Conservation (phyloP, 2,888 invertebrate species). For the Caenorhabditis virilis region DNA sequence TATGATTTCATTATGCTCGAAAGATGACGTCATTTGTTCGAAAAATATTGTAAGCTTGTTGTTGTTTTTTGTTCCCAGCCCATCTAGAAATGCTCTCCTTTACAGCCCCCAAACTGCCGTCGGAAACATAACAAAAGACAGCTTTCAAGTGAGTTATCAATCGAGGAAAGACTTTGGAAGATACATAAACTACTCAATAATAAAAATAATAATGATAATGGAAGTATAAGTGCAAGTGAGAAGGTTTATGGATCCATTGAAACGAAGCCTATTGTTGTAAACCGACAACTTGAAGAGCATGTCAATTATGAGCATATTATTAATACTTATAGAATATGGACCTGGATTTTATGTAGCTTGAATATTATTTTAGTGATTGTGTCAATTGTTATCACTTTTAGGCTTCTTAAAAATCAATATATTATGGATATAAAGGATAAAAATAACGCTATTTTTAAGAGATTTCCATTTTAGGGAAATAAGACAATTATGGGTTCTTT, state of each 20-base stretch:
- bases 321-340: slow-evolving; percentile 22
- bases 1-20: slow-evolving; percentile 57
- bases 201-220: too few species aligned
- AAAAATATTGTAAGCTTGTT: slow-evolving; percentile 43
- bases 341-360: slow-evolving; percentile 18
- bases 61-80: slow-evolving; percentile 7
- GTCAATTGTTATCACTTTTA: slow-evolving; percentile 15
- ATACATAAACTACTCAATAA: slow-evolving; percentile 32
- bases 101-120: slow-evolving; percentile 39
- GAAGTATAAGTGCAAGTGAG: neutral
- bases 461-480: slow-evolving; percentile 30
- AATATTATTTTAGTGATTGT: slow-evolving; percentile 20
- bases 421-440: slow-evolving; percentile 39
- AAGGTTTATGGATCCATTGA: slow-evolving; percentile 4
- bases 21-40: slow-evolving; percentile 49
- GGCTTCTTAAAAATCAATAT: slow-evolving; percentile 33
- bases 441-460: slow-evolving; percentile 18
- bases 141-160: slow-evolving; percentile 20
- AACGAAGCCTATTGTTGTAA: slow-evolving; percentile 13
- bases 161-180: slow-evolving; percentile 30
- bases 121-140: slow-evolving; percentile 20
- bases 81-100: neutral
- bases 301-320: slow-evolving; percentile 17
- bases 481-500: too few species aligned
- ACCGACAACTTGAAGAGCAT: slow-evolving; percentile 10